Evolutionary conservation across 2,797 vertebrate species (phyloP), one percentile per base, ranked within the genome.

Genomic region (Catharus ustulatus): DNA sequence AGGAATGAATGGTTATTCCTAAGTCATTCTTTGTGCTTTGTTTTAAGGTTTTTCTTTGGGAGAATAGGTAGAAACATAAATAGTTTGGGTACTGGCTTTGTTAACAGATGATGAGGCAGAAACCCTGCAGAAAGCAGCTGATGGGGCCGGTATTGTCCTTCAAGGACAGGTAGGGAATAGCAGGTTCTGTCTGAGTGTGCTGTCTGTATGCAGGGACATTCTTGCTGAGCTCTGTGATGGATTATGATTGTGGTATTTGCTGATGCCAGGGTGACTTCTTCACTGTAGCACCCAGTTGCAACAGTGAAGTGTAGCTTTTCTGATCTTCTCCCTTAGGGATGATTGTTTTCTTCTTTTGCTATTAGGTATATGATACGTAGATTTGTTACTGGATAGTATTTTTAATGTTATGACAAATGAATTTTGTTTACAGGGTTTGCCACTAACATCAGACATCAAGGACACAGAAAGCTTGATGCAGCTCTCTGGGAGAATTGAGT

Each of bases 401-500:
- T 63, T 57, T 72, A 46, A 85, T 71, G 45, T 72, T 8, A 20
- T 86, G 43, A 77, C 55, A 54, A 63, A 63, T 36, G 0, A 32
- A 78, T 75, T 91, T 72, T 96, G 29, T 86, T 97, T 90, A 54
- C 97, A 99, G 99, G 99, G 99, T 76, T 98, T 99, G 84, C 98
- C 98, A 34, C 77, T 98, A 82, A 99, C 99, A 3, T 96, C 99
- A 16, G 99, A 99, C 15, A 98, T 99, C 89, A 99, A 98, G 92
- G 99, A 99, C 89, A 98, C 99, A 32, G 99, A 99, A 95, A 99
- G 97, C 94, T 97, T 99, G 96, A 98, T 98, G 98, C 98, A 98
- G 66, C 97, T 99, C 87, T 98, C 98, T 7, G 99, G 99, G 42
- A 98, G 97, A 95, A 99, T 99, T 97, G 99, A 99, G 95, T 99